Percentiles rank a stretch among this genome's conserved stretches.
Conservation (phyloP, 2,797 vertebrate genomes). For the Melanogrammus aeglefinus region DNA sequence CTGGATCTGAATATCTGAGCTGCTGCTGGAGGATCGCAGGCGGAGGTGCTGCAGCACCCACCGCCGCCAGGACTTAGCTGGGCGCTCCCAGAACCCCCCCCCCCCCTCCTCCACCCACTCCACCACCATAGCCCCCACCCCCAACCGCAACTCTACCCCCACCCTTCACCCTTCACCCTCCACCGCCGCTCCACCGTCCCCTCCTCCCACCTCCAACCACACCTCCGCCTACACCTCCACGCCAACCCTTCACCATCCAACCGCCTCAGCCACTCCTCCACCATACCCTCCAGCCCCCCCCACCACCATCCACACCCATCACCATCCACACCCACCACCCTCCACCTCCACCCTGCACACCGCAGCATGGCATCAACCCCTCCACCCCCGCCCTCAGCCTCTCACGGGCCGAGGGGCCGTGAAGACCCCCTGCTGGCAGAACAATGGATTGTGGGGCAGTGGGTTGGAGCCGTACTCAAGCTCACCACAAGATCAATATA, state of each 20-base stretch:
- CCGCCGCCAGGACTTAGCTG: constrained; percentile 74
- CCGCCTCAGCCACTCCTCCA: not conserved
- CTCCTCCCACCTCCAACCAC: not conserved
- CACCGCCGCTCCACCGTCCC: not conserved
- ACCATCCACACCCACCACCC: not conserved
- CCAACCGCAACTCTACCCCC: not conserved
- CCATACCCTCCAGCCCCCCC: not conserved
- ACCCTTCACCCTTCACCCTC: not conserved
- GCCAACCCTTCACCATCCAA: not conserved
- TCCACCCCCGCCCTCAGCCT: constrained; percentile 19
- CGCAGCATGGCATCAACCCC: too few species aligned
- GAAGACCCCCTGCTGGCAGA: constrained; percentile 34
- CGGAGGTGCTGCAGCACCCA: constrained; percentile 47
- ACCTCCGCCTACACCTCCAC: too few species aligned
- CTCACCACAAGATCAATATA: not conserved
- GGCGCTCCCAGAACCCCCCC: constrained; percentile 62
- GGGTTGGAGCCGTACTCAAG: not conserved
- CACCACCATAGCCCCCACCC: constrained; percentile 13
- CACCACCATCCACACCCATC: too few species aligned
- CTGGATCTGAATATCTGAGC: constrained; percentile 80
- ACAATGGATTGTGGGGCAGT: not conserved
- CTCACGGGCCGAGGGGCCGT: constrained; percentile 25
- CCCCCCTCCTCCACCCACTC: constrained; percentile 22
- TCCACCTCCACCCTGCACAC: not conserved
- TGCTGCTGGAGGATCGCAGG: constrained; percentile 58